phyloP scores from a whole-genome alignment of 1,140 invertebrate genomes.

The Daktulosphaira vitifoliae region DNA sequence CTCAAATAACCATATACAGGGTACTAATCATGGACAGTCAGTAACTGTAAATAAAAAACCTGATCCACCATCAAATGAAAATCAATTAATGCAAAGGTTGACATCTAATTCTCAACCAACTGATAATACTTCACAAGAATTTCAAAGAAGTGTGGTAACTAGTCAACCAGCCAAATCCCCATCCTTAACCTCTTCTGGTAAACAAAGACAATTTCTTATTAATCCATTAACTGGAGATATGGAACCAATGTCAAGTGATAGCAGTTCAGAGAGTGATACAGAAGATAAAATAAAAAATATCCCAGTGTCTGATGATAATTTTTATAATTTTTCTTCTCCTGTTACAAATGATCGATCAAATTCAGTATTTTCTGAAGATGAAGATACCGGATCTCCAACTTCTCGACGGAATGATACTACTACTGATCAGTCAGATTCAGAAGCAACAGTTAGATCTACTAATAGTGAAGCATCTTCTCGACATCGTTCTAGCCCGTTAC shows the following conservation, averaged over 20 bases:
- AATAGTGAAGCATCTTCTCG: conserved; percentile 44
- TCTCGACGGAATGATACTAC: conserved; percentile 47
- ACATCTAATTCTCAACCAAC: neutral
- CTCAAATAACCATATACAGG: conserved; percentile 30
- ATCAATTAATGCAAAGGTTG: neutral
- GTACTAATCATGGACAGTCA: conserved; percentile 27
- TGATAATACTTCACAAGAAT: conserved; percentile 18
- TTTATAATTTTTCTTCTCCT: conserved; percentile 50
- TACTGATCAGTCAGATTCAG: conserved; percentile 56
- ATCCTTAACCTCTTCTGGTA: conserved; percentile 38
- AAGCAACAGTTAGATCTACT: conserved; percentile 51
- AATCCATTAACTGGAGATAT: conserved; percentile 79
- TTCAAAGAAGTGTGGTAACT: conserved; percentile 30
- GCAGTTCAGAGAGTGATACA: conserved; percentile 46
- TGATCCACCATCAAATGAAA: conserved; percentile 14
- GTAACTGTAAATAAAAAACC: conserved; percentile 29
- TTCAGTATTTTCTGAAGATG: conserved; percentile 48
- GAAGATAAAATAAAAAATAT: conserved; percentile 40
- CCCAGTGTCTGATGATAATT: conserved; percentile 42
- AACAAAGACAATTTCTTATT: conserved; percentile 66
- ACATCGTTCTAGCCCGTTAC: conserved; percentile 36
- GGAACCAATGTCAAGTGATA: conserved; percentile 67
- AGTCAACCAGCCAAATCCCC: conserved; percentile 32
- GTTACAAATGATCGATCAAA: conserved; percentile 49
- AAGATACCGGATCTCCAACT: conserved; percentile 39